Base-by-base conservation (phyloP, 2,888 invertebrate species). In the Himalopsyche kuldschensis region DNA sequence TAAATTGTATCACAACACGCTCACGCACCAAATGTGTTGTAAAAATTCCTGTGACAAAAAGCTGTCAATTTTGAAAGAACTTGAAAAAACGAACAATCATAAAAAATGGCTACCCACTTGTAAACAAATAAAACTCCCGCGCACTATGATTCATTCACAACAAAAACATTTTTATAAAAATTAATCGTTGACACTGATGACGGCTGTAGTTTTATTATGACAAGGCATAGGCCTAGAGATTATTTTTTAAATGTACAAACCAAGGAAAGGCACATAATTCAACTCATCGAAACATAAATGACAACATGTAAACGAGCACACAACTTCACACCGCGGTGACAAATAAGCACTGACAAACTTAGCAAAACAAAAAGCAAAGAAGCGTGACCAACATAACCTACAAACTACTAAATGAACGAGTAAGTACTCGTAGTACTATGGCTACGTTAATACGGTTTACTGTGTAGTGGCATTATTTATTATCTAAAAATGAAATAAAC, bases 361-460 rank as follows among this genome's bases (percentile, higher is more conserved):
- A 79, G 79, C 82, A 79, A 35, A 75, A 82, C 82, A 79, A 79
- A 82, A 76, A 41, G 76, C 76, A 24, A 35, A 41, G 48, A 82
- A 24, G 79, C 82, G 47, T 82, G 79, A 82, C 82, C 82, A 82
- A 82, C 82, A 32, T 82, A 41, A 82, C 82, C 78, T 78, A 82
- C 47, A 82, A 82, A 79, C 20, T n/a, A 11, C 3, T 69, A 69
- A 69, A 27, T 27, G 69, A 69, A 69, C 30, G 69, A 30, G 69
- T 27, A 6, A 55, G 69, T 69, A 69, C 30, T 30, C 10, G 27
- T 24, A 24, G 30, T 5, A 69, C 69, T 69, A 69, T 69, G 11
- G 11, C 69, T 27, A 69, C 69, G 15, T 15, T 30, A 69, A 27
- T 69, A 69, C 27, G 69, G 27, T 69, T 24, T 15, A 20, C 63